Conservation (phyloP, 23 tunicate species). For the Oikopleura vanhoeffeni region DNA sequence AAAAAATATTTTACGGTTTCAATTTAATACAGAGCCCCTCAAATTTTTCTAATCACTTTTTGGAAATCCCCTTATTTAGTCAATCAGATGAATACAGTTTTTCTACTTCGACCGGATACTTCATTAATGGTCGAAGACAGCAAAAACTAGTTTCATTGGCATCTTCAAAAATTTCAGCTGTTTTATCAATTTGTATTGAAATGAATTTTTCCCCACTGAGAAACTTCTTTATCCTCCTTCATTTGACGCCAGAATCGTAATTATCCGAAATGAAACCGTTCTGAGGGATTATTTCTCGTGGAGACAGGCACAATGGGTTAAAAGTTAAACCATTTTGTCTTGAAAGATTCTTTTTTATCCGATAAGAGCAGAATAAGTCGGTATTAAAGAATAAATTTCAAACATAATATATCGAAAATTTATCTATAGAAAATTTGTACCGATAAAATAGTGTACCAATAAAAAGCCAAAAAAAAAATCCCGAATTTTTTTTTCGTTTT, state of each 20-base stretch:
- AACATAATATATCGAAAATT: too few species aligned
- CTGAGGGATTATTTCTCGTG: constrained; percentile 72
- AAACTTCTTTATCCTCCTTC: constrained; percentile 52
- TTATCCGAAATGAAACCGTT: constrained; percentile 44
- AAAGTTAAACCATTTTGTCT: constrained; percentile 17
- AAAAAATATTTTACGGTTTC: too few species aligned
- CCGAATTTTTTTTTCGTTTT: too few species aligned
- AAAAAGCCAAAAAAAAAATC: too few species aligned
- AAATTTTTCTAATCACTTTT: too few species aligned
- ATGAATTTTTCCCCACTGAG: not conserved
- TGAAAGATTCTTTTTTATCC: not conserved
- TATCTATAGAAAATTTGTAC: too few species aligned
- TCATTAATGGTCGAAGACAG: not conserved
- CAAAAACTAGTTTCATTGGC: not conserved
- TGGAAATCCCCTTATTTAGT: too few species aligned
- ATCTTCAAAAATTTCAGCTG: not conserved
- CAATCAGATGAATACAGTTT: not conserved
- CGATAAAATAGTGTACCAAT: too few species aligned
- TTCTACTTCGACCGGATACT: not conserved
- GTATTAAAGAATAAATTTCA: too few species aligned
- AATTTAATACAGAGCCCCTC: too few species aligned
- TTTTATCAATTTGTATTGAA: constrained; percentile 2
- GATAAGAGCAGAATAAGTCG: too few species aligned
- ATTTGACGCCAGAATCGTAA: constrained; percentile 47
- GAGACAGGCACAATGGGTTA: constrained; percentile 98